A percentile compares a stretch with the other conserved stretches of the same genome.
These are phyloP conservation scores for Nomada ferruginata DNA, from an alignment of 2,888 invertebrate species.

Conservation along the genomic window DNA sequence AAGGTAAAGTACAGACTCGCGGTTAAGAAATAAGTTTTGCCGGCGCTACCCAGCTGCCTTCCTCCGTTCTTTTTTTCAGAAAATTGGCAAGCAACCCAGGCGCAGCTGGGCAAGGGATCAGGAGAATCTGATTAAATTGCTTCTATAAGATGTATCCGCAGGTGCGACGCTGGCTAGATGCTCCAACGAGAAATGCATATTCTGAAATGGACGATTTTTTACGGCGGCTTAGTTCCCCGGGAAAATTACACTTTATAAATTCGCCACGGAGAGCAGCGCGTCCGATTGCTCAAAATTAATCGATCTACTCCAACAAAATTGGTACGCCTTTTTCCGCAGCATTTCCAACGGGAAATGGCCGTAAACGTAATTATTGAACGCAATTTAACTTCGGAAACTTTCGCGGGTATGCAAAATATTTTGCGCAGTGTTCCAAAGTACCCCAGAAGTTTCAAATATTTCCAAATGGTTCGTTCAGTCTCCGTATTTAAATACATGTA, in stretches of 20 bases:
- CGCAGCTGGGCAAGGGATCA: slow-evolving; percentile 74
- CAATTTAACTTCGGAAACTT: too few relatives aligned
- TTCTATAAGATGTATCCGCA: slow-evolving; percentile 65
- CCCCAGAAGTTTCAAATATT: neutral
- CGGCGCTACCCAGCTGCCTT: slow-evolving; percentile 58
- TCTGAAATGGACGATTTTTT: slow-evolving; percentile 49
- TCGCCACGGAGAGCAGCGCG: neutral
- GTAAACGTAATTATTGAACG: too few relatives aligned
- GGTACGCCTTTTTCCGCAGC: neutral
- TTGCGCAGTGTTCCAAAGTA: neutral
- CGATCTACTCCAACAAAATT: neutral
- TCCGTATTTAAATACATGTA: too few relatives aligned
- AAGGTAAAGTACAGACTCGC: slow-evolving; percentile 41
- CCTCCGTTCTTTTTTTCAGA: neutral
- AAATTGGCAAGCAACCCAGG: slow-evolving; percentile 53
- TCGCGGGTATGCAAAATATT: neutral
- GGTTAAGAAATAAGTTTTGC: slow-evolving; percentile 62
- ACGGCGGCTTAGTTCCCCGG: slow-evolving; percentile 17
- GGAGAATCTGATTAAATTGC: slow-evolving; percentile 72
- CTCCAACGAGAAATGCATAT: slow-evolving; percentile 46
- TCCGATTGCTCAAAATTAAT: slow-evolving; percentile 21
- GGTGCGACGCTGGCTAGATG: slow-evolving; percentile 58
- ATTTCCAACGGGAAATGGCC: too few relatives aligned
- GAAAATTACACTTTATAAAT: slow-evolving; percentile 41
- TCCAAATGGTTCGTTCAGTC: neutral